phyloP scores from a whole-genome alignment of 2,113 vertebrate species.

The Dasyprocta punctata region DNA sequence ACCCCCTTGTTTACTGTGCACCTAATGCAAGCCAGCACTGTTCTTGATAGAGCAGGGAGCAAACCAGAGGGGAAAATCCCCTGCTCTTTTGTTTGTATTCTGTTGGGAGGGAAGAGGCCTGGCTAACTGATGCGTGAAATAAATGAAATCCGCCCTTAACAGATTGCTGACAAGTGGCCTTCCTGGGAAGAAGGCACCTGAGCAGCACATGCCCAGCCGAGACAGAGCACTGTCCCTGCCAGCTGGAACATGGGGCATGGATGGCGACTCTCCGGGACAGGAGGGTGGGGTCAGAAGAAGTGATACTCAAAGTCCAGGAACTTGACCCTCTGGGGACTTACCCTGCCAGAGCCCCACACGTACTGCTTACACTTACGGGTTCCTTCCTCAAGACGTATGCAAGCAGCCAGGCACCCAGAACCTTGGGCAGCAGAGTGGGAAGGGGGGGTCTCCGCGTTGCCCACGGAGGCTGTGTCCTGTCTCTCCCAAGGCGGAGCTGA shows the following conservation, averaged over 20 bases:
- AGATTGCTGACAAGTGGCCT: background rate
- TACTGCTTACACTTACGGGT: background rate
- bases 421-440: background rate
- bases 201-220: background rate
- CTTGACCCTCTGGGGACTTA: background rate
- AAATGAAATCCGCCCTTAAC: background rate
- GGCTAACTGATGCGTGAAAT: background rate
- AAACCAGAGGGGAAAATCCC: background rate
- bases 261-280: background rate
- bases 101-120: background rate
- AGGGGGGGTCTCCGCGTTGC: background rate
- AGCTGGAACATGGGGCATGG: background rate
- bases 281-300: background rate
- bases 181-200: background rate
- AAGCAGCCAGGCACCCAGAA: background rate
- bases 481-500: conserved; percentile 24
- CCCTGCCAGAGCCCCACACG: background rate
- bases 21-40: background rate
- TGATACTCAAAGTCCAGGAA: background rate
- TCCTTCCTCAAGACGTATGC: background rate
- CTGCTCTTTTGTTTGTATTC: background rate
- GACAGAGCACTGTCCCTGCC: background rate
- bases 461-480: background rate
- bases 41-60: background rate
- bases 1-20: background rate